Percentiles rank a stretch among this genome's conserved stretches.
These are phyloP conservation scores for Embidobia sp. DNA, from an alignment of 2,888 invertebrate species.

Conservation along the genomic window DNA sequence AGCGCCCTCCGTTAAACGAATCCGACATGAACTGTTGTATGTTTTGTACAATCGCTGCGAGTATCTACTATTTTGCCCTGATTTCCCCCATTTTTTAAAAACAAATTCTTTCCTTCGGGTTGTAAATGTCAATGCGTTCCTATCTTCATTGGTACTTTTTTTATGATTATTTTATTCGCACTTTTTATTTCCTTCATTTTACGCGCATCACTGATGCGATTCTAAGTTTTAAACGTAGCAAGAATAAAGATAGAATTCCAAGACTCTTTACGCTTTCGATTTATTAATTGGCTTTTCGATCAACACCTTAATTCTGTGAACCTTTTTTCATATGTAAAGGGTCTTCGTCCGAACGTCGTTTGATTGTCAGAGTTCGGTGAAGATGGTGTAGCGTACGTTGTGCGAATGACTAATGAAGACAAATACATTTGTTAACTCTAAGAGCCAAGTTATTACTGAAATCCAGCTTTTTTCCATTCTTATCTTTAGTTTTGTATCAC, in stretches of 20 bases:
- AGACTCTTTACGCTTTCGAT: conserved; percentile 46
- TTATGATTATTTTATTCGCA: conserved; percentile 23
- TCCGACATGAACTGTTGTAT: conserved; percentile 57
- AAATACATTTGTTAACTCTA: conserved; percentile 62
- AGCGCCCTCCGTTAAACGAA: conserved; percentile 56
- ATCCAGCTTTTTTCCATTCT: conserved; percentile 45
- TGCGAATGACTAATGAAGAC: conserved; percentile 52
- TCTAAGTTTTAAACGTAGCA: conserved; percentile 22
- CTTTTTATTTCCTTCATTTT: conserved; percentile 12
- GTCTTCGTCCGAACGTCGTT: conserved; percentile 44
- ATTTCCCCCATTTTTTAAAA: conserved; percentile 39
- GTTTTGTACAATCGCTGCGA: conserved; percentile 61
- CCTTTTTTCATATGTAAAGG: conserved; percentile 41
- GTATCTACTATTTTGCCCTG: conserved; percentile 36
- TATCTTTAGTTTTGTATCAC: conserved; percentile 4
- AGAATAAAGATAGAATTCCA: conserved; percentile 8
- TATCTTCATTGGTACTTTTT: conserved; percentile 52
- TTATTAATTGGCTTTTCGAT: conserved; percentile 31
- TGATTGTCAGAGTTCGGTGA: conserved; percentile 60
- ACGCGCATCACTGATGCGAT: conserved; percentile 30
- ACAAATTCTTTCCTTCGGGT: conserved; percentile 32
- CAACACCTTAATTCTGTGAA: conserved; percentile 30
- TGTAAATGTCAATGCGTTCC: conserved; percentile 50
- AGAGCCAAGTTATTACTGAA: conserved; percentile 33
- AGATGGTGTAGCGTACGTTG: conserved; percentile 57